Conservation (phyloP, 2,113 vertebrate species). For the Phrynosoma platyrhinos region DNA sequence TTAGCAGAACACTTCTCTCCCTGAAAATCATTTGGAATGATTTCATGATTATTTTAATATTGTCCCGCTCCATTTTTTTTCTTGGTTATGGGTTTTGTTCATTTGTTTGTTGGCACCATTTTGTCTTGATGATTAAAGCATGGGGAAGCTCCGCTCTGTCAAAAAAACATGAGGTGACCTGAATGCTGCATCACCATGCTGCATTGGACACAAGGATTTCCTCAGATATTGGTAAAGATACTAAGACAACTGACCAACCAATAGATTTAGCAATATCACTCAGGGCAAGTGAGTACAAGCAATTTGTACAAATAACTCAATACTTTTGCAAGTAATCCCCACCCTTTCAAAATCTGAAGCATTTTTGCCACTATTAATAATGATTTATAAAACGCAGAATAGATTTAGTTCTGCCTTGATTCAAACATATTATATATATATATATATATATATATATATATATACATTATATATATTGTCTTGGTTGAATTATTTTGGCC, state of each 20-base stretch:
- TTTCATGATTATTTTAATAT: neutral
- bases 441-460: too few species aligned
- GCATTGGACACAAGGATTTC: neutral
- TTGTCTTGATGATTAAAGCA: neutral
- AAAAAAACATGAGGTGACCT: neutral
- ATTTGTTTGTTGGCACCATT: neutral
- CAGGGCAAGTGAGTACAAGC: neutral
- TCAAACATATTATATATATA: neutral
- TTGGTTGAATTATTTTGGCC: neutral
- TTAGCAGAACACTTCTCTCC: neutral
- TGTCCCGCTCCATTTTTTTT: neutral
- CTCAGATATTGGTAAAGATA: neutral
- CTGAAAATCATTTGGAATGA: neutral
- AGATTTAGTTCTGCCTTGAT: neutral
- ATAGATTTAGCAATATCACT: neutral
- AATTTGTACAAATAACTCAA: neutral
- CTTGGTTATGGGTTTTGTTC: neutral
- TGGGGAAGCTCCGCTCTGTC: too few species aligned
- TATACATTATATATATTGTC: neutral
- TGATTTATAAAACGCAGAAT: neutral
- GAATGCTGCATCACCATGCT: neutral
- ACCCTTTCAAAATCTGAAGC: neutral
- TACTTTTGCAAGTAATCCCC: too few species aligned
- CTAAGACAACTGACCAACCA: neutral
- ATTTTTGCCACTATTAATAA: neutral